phyloP scores from a whole-genome alignment of 2,113 vertebrate species.

The Gnathonemus echidnorhynchus region DNA sequence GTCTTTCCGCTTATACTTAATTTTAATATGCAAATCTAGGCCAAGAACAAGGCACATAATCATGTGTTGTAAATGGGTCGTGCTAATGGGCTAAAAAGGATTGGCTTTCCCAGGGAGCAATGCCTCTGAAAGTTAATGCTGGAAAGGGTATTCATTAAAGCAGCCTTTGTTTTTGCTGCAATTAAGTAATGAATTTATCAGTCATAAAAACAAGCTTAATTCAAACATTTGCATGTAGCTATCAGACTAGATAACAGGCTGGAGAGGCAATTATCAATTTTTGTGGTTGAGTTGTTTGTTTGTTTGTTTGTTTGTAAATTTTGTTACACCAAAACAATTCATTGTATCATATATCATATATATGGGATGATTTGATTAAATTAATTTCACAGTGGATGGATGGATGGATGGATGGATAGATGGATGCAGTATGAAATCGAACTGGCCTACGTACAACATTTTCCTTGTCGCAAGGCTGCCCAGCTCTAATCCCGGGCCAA shows the following conservation, averaged over 20 bases:
- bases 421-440: not conserved
- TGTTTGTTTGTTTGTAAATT: not conserved
- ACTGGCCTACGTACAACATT: not conserved
- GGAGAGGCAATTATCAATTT: not conserved
- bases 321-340: not conserved
- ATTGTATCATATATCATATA: not conserved
- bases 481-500: not conserved
- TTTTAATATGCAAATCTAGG: not conserved
- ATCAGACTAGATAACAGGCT: not conserved
- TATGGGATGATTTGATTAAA: not conserved
- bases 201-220: slow-evolving; percentile 1
- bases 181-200: slow-evolving; percentile 16
- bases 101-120: not conserved
- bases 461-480: not conserved
- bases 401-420: not conserved
- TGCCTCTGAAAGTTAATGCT: not conserved
- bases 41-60: not conserved
- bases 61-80: slow-evolving; percentile 11
- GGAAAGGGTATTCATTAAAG: not conserved
- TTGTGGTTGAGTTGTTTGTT: not conserved
- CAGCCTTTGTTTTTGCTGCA: slow-evolving; percentile 1
- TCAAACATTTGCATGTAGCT: not conserved
- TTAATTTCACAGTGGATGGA: not conserved
- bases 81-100: slow-evolving; percentile 4
- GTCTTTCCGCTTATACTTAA: not conserved